Base-by-base conservation (phyloP, 2,888 invertebrate species). In the Dynastes grantii region DNA sequence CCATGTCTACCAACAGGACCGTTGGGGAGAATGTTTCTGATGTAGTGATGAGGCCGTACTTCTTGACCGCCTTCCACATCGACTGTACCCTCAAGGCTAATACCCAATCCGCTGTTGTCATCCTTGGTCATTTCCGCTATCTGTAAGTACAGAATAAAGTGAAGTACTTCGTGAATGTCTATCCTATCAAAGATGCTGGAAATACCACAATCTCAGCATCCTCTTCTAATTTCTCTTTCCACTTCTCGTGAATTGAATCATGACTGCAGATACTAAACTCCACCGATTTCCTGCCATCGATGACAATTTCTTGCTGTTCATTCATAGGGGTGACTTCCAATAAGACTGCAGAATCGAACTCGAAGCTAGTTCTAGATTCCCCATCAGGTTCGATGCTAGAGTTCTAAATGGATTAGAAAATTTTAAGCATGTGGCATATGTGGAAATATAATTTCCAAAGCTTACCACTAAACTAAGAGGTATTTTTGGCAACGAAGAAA, bases 21-120 rank as follows among this genome's bases (percentile, higher is more conserved):
- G 84, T 95, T 94, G 0, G 95, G 94, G 9, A 97, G 91, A 80
- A 98, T 95, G 32, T 96, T 96, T 75, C 97, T 91, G 83, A 98
- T 97, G 89, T 97, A 97, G 88, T 98, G 98, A 86, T 98, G 95
- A 1, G 98, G 97, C 79, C 97, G 92, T 9, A 97, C 94, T 89
- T 96, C 96, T 84, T 94, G 93, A 0, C 97, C 96, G 83, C 96
- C 95, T 80, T 94, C 96, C 27, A 98, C 97, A 80, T 98, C 96
- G 5, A 97, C 97, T 0, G 98, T 98, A 11, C 98, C 97, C 87
- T 97, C 97, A 76, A 97, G 89, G 63, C 96, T 97, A 82, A 98
- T 96, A 0, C 98, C 97, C 45, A 98, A 90, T 1, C 97, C 97
- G 70, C 94, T 95, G 85, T 95, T 94, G 65, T 92, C 92, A 83